Evolutionary conservation across 64 coral and sea anemone species (phyloP).

Genomic region (Dendrophyllia cribrosa): DNA sequence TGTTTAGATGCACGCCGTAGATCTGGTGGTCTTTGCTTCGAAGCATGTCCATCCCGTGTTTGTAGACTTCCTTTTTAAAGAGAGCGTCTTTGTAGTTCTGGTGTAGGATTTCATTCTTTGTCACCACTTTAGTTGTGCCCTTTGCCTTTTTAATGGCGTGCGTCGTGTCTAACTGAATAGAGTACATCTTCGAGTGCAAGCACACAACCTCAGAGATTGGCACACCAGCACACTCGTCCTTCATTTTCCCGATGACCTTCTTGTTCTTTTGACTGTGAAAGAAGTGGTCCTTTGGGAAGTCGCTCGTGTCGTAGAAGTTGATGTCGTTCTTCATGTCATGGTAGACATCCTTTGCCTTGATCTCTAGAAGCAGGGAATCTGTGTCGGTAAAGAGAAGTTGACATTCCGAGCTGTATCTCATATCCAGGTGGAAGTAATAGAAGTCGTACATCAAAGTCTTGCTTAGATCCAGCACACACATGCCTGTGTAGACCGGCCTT

Average conservation of each 20-base stretch:
- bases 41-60: not conserved
- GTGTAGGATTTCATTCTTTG: not conserved
- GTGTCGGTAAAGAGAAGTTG: not conserved
- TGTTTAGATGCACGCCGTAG: not conserved
- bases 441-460: conserved; percentile 47
- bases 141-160: not conserved
- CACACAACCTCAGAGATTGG: not conserved
- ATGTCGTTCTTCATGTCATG: not conserved
- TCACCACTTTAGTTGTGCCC: not conserved
- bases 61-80: no score
- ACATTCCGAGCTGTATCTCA: not conserved
- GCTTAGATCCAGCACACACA: not conserved
- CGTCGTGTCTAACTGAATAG: not conserved
- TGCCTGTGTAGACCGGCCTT: not conserved
- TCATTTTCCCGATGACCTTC: conserved; percentile 12
- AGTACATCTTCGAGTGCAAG: conserved; percentile 10
- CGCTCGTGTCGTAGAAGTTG: not conserved
- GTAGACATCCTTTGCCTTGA: conserved; percentile 11
- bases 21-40: not conserved
- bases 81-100: no score
- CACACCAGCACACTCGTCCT: not conserved
- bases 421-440: not conserved
- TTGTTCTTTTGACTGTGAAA: not conserved
- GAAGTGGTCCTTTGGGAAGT: not conserved
- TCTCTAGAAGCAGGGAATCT: not conserved